Conservation (phyloP, 2,113 vertebrate genomes). For the Rutilus rutilus region DNA sequence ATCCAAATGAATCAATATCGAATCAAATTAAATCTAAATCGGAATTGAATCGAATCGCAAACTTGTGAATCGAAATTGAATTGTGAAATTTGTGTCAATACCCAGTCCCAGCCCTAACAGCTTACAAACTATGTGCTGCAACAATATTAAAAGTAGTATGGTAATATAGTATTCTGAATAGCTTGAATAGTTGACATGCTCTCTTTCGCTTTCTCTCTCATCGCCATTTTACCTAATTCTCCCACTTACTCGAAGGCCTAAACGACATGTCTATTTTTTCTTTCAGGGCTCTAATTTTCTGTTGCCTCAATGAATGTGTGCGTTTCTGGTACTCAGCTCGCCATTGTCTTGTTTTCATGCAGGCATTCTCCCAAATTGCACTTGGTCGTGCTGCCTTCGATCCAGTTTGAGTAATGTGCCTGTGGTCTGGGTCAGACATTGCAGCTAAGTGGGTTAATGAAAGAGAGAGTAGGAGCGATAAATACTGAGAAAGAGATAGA, state of each 20-base stretch:
- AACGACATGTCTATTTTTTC: background rate
- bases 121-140: background rate
- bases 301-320: conserved; percentile 53
- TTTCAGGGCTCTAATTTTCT: conserved; percentile 18
- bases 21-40: background rate
- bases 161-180: background rate
- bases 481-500: conserved; percentile 17
- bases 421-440: conserved; percentile 41
- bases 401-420: conserved; percentile 46
- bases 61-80: background rate
- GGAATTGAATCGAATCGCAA: background rate
- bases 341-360: background rate
- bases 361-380: conserved; percentile 28
- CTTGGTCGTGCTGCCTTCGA: conserved; percentile 31
- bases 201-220: background rate
- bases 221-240: background rate
- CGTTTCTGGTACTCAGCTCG: conserved; percentile 8
- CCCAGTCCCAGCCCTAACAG: background rate
- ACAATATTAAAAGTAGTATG: background rate
- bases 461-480: conserved; percentile 31
- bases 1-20: background rate
- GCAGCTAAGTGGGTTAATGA: conserved; percentile 53
- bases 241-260: background rate
- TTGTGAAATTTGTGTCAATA: background rate
- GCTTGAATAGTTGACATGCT: background rate